Evolutionary conservation across 2,113 vertebrate species (phyloP), one percentile per base, ranked within the genome.

Genomic region (Platysternon megacephalum): DNA sequence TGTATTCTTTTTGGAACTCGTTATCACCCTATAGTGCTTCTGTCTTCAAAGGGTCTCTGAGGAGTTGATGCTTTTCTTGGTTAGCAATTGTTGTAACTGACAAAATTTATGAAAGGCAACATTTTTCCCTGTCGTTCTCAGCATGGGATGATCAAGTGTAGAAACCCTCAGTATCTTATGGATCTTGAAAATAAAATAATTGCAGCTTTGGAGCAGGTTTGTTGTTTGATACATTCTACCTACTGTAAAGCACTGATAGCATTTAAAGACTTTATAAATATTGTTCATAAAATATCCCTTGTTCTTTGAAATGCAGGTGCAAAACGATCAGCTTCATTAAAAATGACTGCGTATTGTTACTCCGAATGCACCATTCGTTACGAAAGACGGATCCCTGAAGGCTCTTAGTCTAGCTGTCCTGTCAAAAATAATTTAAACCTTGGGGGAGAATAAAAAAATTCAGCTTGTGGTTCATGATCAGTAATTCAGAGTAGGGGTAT

Each of bases 121-220:
- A 0, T 3, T 44, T 87, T 91, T 52, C 90, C 78, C 87, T 86
- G 26, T 78, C 94, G 82, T 84, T 92, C 91, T 91, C 87, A 94
- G 79, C 93, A 81, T 58, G 28, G 95, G 83, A 81, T 84, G 90
- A 87, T 93, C 95, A 95, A 95, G 79, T 35, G 42, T 86, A 93
- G 81, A 92, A 95, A 96, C 93, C 91, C 90, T 91, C 39, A 8
- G 78, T 28, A 82, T 86, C 49, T 92, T 86, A 87, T 93, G 49
- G 65, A 95, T 92, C 95, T 95, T 92, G 56, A 97, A 93, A 21
- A 91, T 88, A 94, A 93, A 95, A 97, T 97, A 97, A 96, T 88
- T 95, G 94, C 26, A 91, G 90, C 93, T 96, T 94, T 94, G 2
- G 9, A 93, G 79, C 53, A 95, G 72, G 81, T 89, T 83, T 96